Base-by-base conservation (phyloP, 2,797 vertebrate genomes). In the Mus minutoides region DNA sequence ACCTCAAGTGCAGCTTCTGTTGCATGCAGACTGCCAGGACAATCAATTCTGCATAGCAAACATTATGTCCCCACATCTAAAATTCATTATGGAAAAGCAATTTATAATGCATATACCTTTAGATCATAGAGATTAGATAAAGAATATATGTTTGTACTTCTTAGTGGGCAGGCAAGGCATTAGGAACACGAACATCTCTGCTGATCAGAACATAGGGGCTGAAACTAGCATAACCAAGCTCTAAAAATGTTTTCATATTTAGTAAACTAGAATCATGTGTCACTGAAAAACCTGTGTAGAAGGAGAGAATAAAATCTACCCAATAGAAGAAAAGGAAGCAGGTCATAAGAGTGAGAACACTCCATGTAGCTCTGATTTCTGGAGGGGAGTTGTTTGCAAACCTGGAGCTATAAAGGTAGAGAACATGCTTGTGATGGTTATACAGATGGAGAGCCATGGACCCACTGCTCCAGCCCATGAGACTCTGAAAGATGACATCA, bases 251-350 rank as follows among this genome's bases (percentile, higher is more conserved):
- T 67, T 67, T 67, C 14, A 67, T 67, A 67, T 67, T 67, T 34
- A 34, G 64, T 67, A 31, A 67, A 67, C 64, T 67, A 34, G 64
- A 62, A 46, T 62, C 12, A 17, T 69, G 34, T 88, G 58, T 58
- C 21, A 73, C 43, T 13, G 40, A n/a, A 7, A 13, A 84, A 34
- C 46, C 84, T 31, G 62, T 85, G 40, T 80, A 93, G 26, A 84
- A 84, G 17, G 79, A 76, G 34, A 67, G 95, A 78, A 84, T 88
- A 17, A 92, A 97, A 92, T 96, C 82, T 79, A 2, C 64, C 64
- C 31, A 67, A 16, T 67, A 67, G 64, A 67, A 67, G 64, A 67
- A 67, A 34, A 67, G 64, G 31, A 95, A 96, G 29, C 43, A 78
- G 52, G 19, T 31, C 62, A 64, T 64, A 31, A 64, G 62, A 64